Evolutionary conservation across 2,113 vertebrate genomes (phyloP).

Genomic region (Apeltes quadracus): DNA sequence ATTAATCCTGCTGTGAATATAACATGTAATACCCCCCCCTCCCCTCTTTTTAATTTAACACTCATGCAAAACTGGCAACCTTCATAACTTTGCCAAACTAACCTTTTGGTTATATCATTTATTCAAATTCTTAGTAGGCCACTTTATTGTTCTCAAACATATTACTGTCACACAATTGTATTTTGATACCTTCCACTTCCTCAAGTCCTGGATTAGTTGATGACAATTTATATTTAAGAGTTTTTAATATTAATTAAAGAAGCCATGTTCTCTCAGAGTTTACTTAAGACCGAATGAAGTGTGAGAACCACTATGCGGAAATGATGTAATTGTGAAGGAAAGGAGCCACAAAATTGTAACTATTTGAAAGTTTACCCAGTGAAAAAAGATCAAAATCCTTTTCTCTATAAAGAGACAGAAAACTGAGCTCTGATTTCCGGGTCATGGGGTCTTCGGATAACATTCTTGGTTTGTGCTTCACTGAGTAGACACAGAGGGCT

Average conservation of each 20-base stretch:
- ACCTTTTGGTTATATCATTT: constrained; percentile 34
- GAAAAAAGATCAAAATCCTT: constrained; percentile 2
- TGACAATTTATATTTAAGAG: constrained; percentile 14
- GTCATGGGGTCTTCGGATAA: constrained; percentile 29
- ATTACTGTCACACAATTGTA: constrained; percentile 29
- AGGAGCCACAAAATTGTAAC: neutral
- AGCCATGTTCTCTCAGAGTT: constrained; percentile 10
- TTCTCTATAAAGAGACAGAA: neutral
- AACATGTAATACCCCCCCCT: constrained; percentile 27
- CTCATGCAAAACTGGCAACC: constrained; percentile 2
- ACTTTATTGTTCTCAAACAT: constrained; percentile 35
- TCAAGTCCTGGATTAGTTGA: constrained; percentile 11
- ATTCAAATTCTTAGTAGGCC: constrained; percentile 2
- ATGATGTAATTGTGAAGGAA: neutral
- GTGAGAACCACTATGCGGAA: constrained; percentile 17
- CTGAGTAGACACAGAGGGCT: constrained; percentile 55
- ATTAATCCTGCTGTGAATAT: constrained; percentile 55
- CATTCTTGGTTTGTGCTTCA: constrained; percentile 60
- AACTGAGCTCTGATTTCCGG: constrained; percentile 8
- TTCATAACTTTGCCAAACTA: constrained; percentile 39
- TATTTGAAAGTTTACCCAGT: constrained; percentile 14
- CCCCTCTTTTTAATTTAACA: constrained; percentile 21
- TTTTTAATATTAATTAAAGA: constrained; percentile 3
- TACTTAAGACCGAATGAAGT: constrained; percentile 2
- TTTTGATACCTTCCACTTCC: constrained; percentile 48